Evolutionary conservation across 2,797 vertebrate species (phyloP).

Genomic region (Champsocephalus gunnari): DNA sequence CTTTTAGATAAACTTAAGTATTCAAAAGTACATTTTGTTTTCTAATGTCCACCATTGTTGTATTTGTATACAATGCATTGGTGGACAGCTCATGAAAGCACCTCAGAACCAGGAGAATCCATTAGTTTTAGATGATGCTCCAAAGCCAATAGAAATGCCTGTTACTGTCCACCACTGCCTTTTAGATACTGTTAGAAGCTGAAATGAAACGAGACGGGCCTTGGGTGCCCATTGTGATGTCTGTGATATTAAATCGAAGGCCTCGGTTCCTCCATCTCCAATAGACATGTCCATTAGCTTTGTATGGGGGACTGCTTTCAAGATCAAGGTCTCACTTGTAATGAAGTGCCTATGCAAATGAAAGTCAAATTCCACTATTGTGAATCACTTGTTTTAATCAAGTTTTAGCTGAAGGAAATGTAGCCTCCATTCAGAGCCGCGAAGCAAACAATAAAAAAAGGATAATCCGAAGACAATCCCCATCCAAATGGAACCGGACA

Average conservation of each 20-base stretch:
- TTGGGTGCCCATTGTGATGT: constrained; percentile 47
- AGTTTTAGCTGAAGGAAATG: constrained; percentile 74
- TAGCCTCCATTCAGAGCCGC: constrained; percentile 71
- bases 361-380: constrained; percentile 76
- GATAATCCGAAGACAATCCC: constrained; percentile 82
- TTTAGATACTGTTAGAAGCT: constrained; percentile 38
- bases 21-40: too few relatives aligned
- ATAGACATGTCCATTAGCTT: constrained; percentile 79
- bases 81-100: too few relatives aligned
- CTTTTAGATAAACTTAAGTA: too few relatives aligned
- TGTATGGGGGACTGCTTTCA: constrained; percentile 72
- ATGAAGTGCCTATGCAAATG: constrained; percentile 81
- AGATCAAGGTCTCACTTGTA: constrained; percentile 83
- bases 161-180: too few relatives aligned
- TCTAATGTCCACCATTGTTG: too few relatives aligned
- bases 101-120: too few relatives aligned
- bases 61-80: too few relatives aligned
- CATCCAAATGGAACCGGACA: constrained; percentile 79
- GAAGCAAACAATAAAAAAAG: constrained; percentile 74
- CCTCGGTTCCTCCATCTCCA: constrained; percentile 59
- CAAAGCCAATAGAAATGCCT: too few relatives aligned
- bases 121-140: too few relatives aligned
- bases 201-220: constrained; percentile 62
- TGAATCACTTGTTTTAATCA: constrained; percentile 82
- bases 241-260: constrained; percentile 66